phyloP scores from a whole-genome alignment of 2,113 vertebrate genomes.

The Etheostoma cragini region DNA sequence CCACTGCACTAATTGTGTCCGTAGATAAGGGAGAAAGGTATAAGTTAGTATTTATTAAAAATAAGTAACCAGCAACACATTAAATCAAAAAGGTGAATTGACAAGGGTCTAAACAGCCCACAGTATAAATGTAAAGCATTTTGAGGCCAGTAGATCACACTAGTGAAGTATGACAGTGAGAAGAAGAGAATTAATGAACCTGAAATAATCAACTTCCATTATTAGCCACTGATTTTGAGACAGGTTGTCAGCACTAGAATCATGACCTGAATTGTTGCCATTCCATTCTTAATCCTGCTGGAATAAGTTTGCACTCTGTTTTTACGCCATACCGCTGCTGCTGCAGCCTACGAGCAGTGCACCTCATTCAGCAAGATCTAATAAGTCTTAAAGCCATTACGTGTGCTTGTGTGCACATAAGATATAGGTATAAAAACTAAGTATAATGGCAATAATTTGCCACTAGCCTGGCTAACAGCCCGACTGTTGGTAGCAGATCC shows the following conservation, averaged over 20 bases:
- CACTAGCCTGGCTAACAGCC: constrained; percentile 42
- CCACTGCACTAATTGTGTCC: constrained; percentile 65
- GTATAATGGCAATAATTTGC: constrained; percentile 80
- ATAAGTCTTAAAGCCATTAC: constrained; percentile 65
- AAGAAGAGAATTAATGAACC: neutral
- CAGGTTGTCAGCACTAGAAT: constrained; percentile 12
- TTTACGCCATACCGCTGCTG: constrained; percentile 18
- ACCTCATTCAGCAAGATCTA: constrained; percentile 21
- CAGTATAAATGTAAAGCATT: constrained; percentile 23
- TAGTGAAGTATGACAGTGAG: constrained; percentile 4
- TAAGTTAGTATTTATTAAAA: constrained; percentile 31
- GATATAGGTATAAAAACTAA: constrained; percentile 37
- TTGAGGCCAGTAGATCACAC: constrained; percentile 18
- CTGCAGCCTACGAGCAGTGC: constrained; percentile 28
- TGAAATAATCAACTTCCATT: neutral
- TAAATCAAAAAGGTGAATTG: constrained; percentile 2
- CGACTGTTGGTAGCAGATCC: constrained; percentile 56
- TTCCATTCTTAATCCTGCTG: constrained; percentile 20
- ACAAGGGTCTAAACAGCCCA: constrained; percentile 2
- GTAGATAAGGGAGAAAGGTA: constrained; percentile 24
- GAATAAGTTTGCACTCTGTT: constrained; percentile 41
- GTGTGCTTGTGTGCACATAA: neutral
- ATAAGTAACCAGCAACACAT: constrained; percentile 58
- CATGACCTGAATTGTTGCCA: constrained; percentile 21
- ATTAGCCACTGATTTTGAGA: neutral